Evolutionary conservation across 2,113 vertebrate species (phyloP), one percentile per base, ranked within the genome.

Genomic region (Eonycteris spelaea): DNA sequence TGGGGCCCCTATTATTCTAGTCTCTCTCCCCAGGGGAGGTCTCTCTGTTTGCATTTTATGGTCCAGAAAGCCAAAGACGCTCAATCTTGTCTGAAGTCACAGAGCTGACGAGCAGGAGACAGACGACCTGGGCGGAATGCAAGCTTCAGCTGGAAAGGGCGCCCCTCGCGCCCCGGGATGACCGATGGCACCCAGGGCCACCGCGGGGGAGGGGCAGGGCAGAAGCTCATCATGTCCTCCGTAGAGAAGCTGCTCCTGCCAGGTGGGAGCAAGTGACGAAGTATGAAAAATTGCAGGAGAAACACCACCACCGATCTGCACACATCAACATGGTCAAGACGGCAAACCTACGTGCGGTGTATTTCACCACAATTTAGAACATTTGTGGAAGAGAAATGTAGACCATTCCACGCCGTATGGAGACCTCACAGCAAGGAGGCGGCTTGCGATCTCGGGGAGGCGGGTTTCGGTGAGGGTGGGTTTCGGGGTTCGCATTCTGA

Each of bases 231-330:
- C 43, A 2, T 3, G 28, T 5, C 9, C 14, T 1, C 2, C 24
- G 35, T n/a, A 0, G 1, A 1, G 59, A 43, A 26, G 15, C 22
- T 0, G 2, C 21, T 5, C 0, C 38, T 0, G 14, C 13, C 38
- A 2, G 33, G 30, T 1, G 19, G 19, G 9, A 0, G 15, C 73
- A 4, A 5, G 51, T 1, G 7, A 6, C 26, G 3, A 38, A 65
- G 63, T 2, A 33, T 9, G 6, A 9, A 48, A 22, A 59, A 19
- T 6, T 5, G 26, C 1, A 16, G 40, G 30, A 78, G 65, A 74
- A 85, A 51, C 59, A 53, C 28, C 11, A 5, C 24, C 85, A 6
- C n/a, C 0, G 16, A 40, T 19, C 35, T 3, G 16, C 78, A 33
- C 7, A 0, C 43, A 18, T 24, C 18, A 18, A 57, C 38, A n/a